phyloP scores from a whole-genome alignment of 2,888 invertebrate genomes.

The Bruchidius siliquastri region DNA sequence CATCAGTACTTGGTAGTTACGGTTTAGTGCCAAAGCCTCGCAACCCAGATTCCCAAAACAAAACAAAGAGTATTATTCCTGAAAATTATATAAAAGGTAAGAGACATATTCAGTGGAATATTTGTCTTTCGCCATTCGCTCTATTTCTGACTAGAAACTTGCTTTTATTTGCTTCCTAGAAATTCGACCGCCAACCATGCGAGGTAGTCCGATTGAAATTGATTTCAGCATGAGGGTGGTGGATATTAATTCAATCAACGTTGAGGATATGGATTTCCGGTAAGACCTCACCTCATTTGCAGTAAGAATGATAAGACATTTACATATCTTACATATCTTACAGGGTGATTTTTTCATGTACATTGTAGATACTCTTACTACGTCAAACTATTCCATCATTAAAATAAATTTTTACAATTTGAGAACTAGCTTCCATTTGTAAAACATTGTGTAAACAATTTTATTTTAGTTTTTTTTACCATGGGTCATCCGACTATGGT shows the following conservation, averaged over 20 bases:
- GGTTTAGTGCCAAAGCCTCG: conserved; percentile 29
- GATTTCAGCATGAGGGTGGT: conserved; percentile 80
- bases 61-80: conserved; percentile 32
- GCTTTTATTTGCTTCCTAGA: conserved; percentile 49
- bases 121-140: background rate
- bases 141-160: background rate
- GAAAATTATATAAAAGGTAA: conserved; percentile 35
- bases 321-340: too few relatives aligned
- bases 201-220: conserved; percentile 68
- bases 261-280: conserved; percentile 87
- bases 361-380: too few relatives aligned
- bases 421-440: too few relatives aligned
- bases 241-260: conserved; percentile 82
- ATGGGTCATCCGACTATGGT: too few relatives aligned
- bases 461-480: too few relatives aligned
- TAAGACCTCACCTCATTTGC: conserved; percentile 38
- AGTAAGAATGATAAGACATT: background rate
- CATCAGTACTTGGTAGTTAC: background rate
- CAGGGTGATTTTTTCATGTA: too few relatives aligned
- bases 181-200: conserved; percentile 70
- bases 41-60: conserved; percentile 28
- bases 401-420: too few relatives aligned
- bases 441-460: too few relatives aligned
- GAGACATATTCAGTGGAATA: too few relatives aligned
- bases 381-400: too few relatives aligned